Evolutionary conservation across 1,140 invertebrate genomes (phyloP).

Genomic region (Colletes latitarsis): DNA sequence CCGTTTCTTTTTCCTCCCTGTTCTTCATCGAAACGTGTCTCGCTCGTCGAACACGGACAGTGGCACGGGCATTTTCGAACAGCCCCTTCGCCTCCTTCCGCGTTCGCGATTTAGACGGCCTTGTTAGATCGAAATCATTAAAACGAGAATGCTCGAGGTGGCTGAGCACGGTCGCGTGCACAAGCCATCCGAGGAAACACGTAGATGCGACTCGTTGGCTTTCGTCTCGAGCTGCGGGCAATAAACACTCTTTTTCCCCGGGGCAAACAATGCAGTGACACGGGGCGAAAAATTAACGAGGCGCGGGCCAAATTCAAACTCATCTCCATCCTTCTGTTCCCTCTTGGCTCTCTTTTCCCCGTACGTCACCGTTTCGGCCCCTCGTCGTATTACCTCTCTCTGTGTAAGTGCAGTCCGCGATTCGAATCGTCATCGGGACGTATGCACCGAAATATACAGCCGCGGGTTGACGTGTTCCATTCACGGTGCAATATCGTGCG

Average conservation of each 20-base stretch:
- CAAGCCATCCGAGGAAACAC: conserved; percentile 12
- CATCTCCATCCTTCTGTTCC: conserved; percentile 37
- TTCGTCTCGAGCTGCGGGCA: conserved; percentile 57
- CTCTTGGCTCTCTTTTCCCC: conserved; percentile 10
- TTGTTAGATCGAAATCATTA: conserved; percentile 66
- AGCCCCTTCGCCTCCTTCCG: not conserved
- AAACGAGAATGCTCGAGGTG: conserved; percentile 56
- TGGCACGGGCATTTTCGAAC: not conserved
- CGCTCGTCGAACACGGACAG: conserved; percentile 39
- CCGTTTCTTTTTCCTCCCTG: not conserved
- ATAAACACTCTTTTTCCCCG: conserved; percentile 58
- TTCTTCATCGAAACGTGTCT: not conserved
- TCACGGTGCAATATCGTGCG: not conserved
- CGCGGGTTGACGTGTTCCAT: not conserved
- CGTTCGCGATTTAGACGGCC: conserved; percentile 45
- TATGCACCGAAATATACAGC: not conserved
- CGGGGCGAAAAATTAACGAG: conserved; percentile 70
- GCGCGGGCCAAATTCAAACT: conserved; percentile 57
- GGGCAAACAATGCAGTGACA: conserved; percentile 65
- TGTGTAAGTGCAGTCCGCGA: not conserved
- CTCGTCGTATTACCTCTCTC: not conserved
- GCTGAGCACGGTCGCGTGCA: conserved; percentile 3
- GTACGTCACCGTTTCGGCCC: not conserved
- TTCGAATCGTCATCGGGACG: not conserved
- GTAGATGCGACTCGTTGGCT: conserved; percentile 43